A percentile compares a stretch with the other conserved stretches of the same genome.
phyloP scores from a whole-genome alignment of 1,140 invertebrate genomes.

The Lepidurus apus region DNA sequence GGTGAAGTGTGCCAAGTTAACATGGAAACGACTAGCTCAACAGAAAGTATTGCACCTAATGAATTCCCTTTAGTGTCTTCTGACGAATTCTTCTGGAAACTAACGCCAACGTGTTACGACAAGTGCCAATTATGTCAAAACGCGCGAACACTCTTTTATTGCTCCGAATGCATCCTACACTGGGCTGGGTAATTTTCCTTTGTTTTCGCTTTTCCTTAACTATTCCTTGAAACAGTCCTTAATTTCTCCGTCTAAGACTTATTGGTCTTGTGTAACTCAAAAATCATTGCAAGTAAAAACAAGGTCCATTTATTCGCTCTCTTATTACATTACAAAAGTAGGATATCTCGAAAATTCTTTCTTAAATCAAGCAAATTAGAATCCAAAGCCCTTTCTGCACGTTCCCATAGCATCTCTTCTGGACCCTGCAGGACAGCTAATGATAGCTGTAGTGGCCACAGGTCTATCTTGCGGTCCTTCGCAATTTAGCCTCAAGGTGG shows the following conservation, averaged over 20 bases:
- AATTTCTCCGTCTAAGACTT: not conserved
- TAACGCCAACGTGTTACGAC: not conserved
- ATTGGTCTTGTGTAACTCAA: too few species aligned
- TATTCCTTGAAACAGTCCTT: not conserved
- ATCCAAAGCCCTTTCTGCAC: not conserved
- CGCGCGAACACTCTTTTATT: not conserved
- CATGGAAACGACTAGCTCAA: not conserved
- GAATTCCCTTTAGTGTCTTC: constrained; percentile 8
- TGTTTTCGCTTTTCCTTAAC: not conserved
- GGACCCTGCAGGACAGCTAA: not conserved
- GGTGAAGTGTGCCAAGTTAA: not conserved
- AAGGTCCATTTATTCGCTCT: too few species aligned
- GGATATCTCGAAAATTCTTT: not conserved
- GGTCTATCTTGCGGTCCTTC: not conserved
- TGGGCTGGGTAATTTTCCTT: not conserved
- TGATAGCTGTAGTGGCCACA: not conserved
- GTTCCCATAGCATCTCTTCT: not conserved
- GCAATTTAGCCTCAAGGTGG: not conserved
- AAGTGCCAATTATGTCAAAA: not conserved
- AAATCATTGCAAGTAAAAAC: too few species aligned
- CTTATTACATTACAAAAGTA: too few species aligned
- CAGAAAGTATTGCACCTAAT: not conserved
- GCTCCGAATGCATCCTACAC: constrained; percentile 12
- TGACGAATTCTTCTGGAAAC: constrained; percentile 3
- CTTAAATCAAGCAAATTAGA: not conserved